Evolutionary conservation across 2,888 invertebrate genomes (phyloP).

Genomic region (Eupithecia tripunctaria): DNA sequence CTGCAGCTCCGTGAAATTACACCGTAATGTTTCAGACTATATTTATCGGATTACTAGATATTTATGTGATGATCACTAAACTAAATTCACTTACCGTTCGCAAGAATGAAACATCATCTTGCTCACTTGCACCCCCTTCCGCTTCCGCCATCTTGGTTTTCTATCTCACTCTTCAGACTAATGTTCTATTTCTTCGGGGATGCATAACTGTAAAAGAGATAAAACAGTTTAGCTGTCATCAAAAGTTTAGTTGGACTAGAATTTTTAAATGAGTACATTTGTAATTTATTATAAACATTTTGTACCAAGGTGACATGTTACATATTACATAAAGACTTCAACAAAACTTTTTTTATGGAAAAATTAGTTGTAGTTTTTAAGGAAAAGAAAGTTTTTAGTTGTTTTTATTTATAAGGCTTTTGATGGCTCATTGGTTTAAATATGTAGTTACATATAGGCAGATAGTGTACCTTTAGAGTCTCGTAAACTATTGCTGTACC

Average conservation of each 20-base stretch:
- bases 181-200: slow-evolving; percentile 65
- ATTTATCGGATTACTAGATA: too few relatives aligned
- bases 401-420: too few relatives aligned
- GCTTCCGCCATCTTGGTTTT: slow-evolving; percentile 92
- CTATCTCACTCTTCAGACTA: slow-evolving; percentile 57
- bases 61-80: neutral
- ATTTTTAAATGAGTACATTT: neutral
- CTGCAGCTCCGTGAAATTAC: too few relatives aligned
- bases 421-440: too few relatives aligned
- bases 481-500: neutral
- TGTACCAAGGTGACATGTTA: neutral
- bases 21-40: too few relatives aligned
- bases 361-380: too few relatives aligned
- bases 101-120: slow-evolving; percentile 99
- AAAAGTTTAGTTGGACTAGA: neutral
- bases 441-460: too few relatives aligned
- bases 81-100: slow-evolving; percentile 93
- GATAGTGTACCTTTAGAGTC: too few relatives aligned
- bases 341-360: too few relatives aligned
- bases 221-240: neutral
- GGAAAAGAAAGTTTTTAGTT: too few relatives aligned
- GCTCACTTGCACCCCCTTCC: slow-evolving; percentile 96
- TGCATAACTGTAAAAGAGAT: slow-evolving; percentile 64
- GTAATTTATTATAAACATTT: too few relatives aligned
- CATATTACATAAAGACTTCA: too few relatives aligned